Base-by-base conservation (phyloP, 2,797 vertebrate species). In the Galaxias olidus region DNA sequence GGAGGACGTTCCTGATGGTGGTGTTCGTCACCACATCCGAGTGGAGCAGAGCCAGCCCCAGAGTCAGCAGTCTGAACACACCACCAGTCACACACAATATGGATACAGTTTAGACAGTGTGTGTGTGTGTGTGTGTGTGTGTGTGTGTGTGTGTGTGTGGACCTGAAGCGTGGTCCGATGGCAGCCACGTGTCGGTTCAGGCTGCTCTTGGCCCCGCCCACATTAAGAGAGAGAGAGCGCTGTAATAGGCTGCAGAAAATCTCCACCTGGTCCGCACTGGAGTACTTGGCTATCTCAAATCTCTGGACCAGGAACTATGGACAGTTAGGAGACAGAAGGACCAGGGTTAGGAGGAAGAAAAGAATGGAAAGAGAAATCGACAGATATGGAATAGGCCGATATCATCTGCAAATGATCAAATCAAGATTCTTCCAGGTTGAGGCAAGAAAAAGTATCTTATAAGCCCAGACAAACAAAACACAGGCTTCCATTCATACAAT, bases 281-380 rank as follows among this genome's bases (percentile, higher is more conserved):
- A 98, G 79, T 99, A 99, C 71, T 99, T 99, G 1, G 97, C 97
- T 0, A 98, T 98, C 89, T 99, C 97, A 82, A 98, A 99, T 55
- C 97, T 92, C 85, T 99, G 97, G 61, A 94, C 93, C 46, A 99
- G 89, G 77, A 99, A 99, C 97, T 99, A 72, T 46, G 71, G 45
- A 10, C 19, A 42, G 50, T 12, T 18, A 42, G 1, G 14, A 45
- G 63, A 8, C 1, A n/a, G n/a, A 47, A 40, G 15, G 4, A 13
- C 55, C 13, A 53, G 15, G 15, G 10, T 17, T 11, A 42, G 6
- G 19, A 14, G 70, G 43, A 13, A 13, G 53, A n/a, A 42, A 12
- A 43, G 53, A 13, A 13, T 11, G 53, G 9, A 42, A 12, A 43
- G 53, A 13, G 41, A 4, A n/a, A n/a, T 40, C 41, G 12, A 18